phyloP scores from a whole-genome alignment of 2,888 invertebrate species.

The Fragum whitleyi region DNA sequence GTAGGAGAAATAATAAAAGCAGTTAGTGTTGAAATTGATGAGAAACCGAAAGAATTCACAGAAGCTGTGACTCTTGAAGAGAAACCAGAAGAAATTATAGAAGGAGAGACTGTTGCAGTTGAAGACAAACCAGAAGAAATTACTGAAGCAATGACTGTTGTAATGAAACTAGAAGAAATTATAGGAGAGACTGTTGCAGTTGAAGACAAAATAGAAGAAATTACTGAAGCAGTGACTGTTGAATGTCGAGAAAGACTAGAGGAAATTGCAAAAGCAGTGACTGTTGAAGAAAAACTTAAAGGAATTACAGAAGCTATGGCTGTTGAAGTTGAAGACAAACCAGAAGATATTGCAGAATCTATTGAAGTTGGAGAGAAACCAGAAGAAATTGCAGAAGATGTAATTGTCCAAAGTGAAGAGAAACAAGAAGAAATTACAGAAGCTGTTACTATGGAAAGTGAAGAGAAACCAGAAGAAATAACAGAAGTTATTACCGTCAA shows the following conservation, averaged over 20 bases:
- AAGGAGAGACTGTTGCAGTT: background rate
- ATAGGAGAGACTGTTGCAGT: slow-evolving; percentile 27
- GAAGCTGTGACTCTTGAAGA: slow-evolving; percentile 24
- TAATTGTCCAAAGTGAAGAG: background rate
- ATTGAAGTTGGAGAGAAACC: slow-evolving; percentile 18
- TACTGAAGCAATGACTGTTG: slow-evolving; percentile 7
- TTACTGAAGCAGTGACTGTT: background rate
- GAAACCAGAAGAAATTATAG: background rate
- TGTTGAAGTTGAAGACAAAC: slow-evolving; percentile 24
- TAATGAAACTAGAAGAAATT: slow-evolving; percentile 26
- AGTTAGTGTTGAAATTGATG: slow-evolving; percentile 38
- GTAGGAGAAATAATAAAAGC: slow-evolving; percentile 15
- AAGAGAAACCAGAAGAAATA: slow-evolving; percentile 23
- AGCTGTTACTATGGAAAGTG: slow-evolving; percentile 17
- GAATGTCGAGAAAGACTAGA: background rate
- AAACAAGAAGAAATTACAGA: background rate
- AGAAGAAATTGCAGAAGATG: slow-evolving; percentile 24
- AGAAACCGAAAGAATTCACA: background rate
- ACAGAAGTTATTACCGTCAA: slow-evolving; percentile 23
- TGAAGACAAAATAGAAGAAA: background rate
- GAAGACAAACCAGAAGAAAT: slow-evolving; percentile 18
- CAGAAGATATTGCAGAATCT: slow-evolving; percentile 5
- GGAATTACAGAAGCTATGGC: background rate
- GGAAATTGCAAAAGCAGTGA: background rate
- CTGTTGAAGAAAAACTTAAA: background rate